These are phyloP conservation scores for Oreochromis mossambicus DNA, from an alignment of 2,797 vertebrate genomes.

Conservation along the genomic window DNA sequence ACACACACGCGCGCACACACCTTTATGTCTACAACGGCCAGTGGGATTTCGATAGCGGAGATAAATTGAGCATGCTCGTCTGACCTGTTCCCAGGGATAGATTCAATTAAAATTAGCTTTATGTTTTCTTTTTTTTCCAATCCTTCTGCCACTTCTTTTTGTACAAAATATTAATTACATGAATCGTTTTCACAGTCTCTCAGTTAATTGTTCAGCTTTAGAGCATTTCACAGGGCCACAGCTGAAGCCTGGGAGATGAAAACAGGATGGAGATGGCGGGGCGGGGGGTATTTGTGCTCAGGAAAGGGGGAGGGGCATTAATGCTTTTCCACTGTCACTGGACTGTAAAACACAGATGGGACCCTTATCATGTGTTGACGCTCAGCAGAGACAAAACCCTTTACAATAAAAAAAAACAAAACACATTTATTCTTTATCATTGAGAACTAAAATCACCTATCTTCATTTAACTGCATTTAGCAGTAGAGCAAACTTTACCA, in stretches of 20 bases:
- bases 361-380: slow-evolving; percentile 32
- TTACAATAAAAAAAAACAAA: not conserved
- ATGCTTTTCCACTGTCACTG: slow-evolving; percentile 65
- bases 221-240: slow-evolving; percentile 63
- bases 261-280: slow-evolving; percentile 34
- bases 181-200: slow-evolving; percentile 74
- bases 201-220: slow-evolving; percentile 73
- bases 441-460: not conserved
- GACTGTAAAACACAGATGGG: slow-evolving; percentile 76
- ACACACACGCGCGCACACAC: not conserved
- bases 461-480: not conserved
- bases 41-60: slow-evolving; percentile 11
- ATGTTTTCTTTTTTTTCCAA: not conserved
- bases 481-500: not conserved
- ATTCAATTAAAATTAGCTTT: slow-evolving; percentile 68
- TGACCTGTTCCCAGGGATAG: slow-evolving; percentile 63
- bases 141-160: slow-evolving; percentile 43
- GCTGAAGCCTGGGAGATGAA: slow-evolving; percentile 73
- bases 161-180: slow-evolving; percentile 74
- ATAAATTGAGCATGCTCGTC: slow-evolving; percentile 38
- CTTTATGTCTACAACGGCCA: slow-evolving; percentile 22
- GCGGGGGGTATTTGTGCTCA: not conserved
- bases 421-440: not conserved
- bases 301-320: slow-evolving; percentile 37
- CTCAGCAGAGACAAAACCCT: slow-evolving; percentile 17